Evolutionary conservation across 2,113 vertebrate genomes (phyloP).

Genomic region (Forbesichthys agassizii): DNA sequence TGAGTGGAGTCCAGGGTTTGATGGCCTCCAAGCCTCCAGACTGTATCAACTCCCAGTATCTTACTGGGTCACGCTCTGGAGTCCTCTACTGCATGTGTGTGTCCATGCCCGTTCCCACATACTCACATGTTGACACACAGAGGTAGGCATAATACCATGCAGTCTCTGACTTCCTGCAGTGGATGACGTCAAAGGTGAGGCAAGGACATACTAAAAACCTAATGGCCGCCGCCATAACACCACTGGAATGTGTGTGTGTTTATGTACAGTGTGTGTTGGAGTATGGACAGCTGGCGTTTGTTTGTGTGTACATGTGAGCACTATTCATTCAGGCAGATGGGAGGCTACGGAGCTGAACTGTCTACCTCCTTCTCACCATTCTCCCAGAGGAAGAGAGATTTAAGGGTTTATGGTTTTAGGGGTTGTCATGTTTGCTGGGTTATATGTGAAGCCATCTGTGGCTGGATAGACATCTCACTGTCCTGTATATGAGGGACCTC

Average conservation of each 20-base stretch:
- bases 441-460: background rate
- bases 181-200: slow-evolving; percentile 34
- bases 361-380: too few relatives aligned
- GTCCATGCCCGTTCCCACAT: slow-evolving; percentile 20
- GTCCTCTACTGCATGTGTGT: background rate
- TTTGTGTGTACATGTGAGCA: slow-evolving; percentile 54
- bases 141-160: slow-evolving; percentile 29
- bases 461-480: too few relatives aligned
- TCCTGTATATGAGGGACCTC: too few relatives aligned
- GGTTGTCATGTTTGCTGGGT: background rate
- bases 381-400: background rate
- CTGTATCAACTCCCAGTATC: background rate
- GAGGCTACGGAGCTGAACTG: slow-evolving; percentile 4
- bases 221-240: slow-evolving; percentile 44
- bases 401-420: too few relatives aligned
- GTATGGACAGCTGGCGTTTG: slow-evolving; percentile 57
- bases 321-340: slow-evolving; percentile 16
- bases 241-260: slow-evolving; percentile 33
- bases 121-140: slow-evolving; percentile 11
- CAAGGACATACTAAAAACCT: slow-evolving; percentile 56
- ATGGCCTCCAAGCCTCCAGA: background rate
- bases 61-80: background rate
- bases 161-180: slow-evolving; percentile 33
- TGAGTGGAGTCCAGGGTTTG: background rate
- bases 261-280: background rate